Conservation (phyloP, 2,888 invertebrate genomes). For the Aphodius sticticus region DNA sequence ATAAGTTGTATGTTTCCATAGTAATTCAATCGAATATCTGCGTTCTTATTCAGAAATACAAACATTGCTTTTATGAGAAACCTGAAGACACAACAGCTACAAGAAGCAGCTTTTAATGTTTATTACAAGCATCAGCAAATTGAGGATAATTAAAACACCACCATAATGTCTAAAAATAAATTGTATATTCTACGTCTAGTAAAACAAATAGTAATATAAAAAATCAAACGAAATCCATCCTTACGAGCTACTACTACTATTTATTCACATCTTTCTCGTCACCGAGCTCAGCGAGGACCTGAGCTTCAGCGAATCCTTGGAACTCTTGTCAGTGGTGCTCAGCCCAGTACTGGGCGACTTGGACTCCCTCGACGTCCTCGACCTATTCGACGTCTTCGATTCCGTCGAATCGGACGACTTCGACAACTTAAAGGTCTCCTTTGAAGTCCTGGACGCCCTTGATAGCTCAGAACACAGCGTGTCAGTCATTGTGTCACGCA, state of each 20-base stretch:
- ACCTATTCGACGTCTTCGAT: constrained; percentile 14
- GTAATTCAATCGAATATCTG: no score
- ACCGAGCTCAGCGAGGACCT: constrained; percentile 5
- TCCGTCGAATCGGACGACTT: constrained; percentile 21
- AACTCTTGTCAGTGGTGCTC: constrained; percentile 6
- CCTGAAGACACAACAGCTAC: no score
- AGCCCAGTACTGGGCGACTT: not conserved
- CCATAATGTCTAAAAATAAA: constrained; percentile 4
- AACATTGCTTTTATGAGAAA: no score
- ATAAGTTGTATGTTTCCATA: no score
- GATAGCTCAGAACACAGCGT: constrained; percentile 4
- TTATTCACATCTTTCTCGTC: constrained; percentile 13
- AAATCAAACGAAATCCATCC: no score
- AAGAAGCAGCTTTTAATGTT: not conserved
- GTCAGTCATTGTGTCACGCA: not conserved
- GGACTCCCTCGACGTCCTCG: constrained; percentile 16
- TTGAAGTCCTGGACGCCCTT: constrained; percentile 8
- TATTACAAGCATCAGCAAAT: not conserved
- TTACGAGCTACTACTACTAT: not conserved
- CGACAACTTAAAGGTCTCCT: constrained; percentile 16
- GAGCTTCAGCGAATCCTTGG: constrained; percentile 11
- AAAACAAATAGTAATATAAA: not conserved
- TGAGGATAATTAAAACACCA: not conserved
- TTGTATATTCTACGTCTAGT: not conserved
- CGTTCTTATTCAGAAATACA: no score